A percentile compares a stretch with the other conserved stretches of the same genome.
Evolutionary conservation across 2,113 vertebrate genomes (phyloP).

Genomic region (Chinchilla lanigera): DNA sequence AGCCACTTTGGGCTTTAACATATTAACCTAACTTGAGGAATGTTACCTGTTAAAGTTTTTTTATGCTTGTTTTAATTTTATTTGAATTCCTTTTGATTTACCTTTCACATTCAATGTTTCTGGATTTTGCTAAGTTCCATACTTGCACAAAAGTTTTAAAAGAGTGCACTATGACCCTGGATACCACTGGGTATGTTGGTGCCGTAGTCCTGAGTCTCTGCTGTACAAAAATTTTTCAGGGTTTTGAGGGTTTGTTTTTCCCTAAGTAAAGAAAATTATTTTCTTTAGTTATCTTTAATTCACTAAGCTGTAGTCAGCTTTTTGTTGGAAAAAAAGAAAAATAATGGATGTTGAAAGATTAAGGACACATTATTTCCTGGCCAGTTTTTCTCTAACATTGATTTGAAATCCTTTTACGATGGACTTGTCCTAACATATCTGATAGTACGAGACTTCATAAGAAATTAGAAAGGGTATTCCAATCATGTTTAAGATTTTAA

Average conservation of each 20-base stretch:
- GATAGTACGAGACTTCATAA: conserved; percentile 2
- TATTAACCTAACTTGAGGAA: conserved; percentile 25
- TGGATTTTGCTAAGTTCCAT: not conserved
- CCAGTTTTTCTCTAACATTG: conserved; percentile 22
- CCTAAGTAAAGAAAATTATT: conserved; percentile 38
- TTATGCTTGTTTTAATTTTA: conserved; percentile 30
- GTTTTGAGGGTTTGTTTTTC: not conserved
- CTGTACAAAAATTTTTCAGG: not conserved
- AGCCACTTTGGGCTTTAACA: not conserved
- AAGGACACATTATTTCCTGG: not conserved
- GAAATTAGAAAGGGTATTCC: conserved; percentile 1
- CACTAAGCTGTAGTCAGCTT: not conserved
- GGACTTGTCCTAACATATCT: not conserved
- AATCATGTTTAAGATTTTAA: conserved; percentile 3
- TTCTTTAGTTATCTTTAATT: conserved; percentile 52
- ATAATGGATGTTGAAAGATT: not conserved
- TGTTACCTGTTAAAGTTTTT: not conserved
- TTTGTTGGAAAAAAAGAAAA: not conserved
- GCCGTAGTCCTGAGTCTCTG: not conserved
- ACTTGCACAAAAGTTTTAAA: not conserved
- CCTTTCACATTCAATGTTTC: conserved; percentile 16
- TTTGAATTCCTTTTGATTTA: not conserved
- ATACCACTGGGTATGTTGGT: not conserved
- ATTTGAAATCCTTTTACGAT: conserved; percentile 24
- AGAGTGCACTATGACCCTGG: not conserved